Percentiles rank a stretch among this genome's conserved stretches.
Conservation (phyloP, 2,888 invertebrate species). For the Dasysyrphus tricinctus region DNA sequence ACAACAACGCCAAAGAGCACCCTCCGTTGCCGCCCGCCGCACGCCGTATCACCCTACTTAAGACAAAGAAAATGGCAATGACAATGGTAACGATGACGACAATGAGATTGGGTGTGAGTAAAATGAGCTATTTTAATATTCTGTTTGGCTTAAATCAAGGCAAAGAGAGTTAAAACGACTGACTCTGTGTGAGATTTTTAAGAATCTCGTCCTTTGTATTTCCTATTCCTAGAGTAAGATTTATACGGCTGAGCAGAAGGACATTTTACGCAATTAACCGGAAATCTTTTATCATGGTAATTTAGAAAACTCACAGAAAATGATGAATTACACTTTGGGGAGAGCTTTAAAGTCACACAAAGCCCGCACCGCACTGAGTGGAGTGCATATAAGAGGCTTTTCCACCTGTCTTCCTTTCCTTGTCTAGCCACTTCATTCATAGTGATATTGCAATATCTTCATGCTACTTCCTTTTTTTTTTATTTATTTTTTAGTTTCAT, state of each 20-base stretch:
- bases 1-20: slow-evolving; percentile 10
- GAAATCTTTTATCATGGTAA: slow-evolving; percentile 63
- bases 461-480: background rate
- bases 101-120: slow-evolving; percentile 6
- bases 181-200: slow-evolving; percentile 43
- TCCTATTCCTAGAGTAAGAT: slow-evolving; percentile 40
- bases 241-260: slow-evolving; percentile 45
- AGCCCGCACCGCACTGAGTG: background rate
- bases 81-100: slow-evolving; percentile 1
- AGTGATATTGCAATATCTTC: slow-evolving; percentile 9
- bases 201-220: slow-evolving; percentile 48
- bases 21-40: background rate
- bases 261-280: slow-evolving; percentile 57
- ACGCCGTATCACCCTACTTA: no score
- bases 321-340: slow-evolving; percentile 59
- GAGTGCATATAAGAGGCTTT: background rate
- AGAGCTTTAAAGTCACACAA: slow-evolving; percentile 28
- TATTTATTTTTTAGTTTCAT: background rate
- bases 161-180: slow-evolving; percentile 5
- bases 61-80: slow-evolving; percentile 2
- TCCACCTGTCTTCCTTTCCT: background rate
- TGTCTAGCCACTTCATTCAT: background rate
- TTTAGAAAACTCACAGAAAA: slow-evolving; percentile 53
- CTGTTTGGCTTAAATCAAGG: slow-evolving; percentile 24
- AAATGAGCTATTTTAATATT: slow-evolving; percentile 29